Conservation (phyloP, 2,888 invertebrate genomes). For the Torymus aiolomorphi region DNA sequence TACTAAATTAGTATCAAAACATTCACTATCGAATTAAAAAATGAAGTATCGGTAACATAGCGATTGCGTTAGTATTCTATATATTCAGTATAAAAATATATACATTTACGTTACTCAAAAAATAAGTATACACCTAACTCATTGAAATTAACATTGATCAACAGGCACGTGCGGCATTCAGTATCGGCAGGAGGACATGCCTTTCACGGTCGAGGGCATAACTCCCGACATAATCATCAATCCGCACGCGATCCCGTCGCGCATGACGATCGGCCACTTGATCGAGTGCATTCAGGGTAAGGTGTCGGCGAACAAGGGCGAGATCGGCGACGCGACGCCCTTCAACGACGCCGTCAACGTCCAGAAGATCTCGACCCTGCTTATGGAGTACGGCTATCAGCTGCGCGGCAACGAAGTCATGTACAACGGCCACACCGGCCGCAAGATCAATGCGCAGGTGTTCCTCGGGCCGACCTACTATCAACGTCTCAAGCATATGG, state of each 20-base stretch:
- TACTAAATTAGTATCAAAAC: too few relatives aligned
- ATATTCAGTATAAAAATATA: too few relatives aligned
- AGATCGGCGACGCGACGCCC: slow-evolving; percentile 99
- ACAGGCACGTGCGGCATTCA: slow-evolving; percentile 98
- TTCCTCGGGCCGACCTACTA: slow-evolving; percentile 95
- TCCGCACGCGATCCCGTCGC: slow-evolving; percentile 99
- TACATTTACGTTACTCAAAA: too few relatives aligned
- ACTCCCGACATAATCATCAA: slow-evolving; percentile 99
- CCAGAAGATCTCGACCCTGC: slow-evolving; percentile 97
- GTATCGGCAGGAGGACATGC: slow-evolving; percentile 98
- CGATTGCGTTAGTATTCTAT: too few relatives aligned
- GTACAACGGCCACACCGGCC: slow-evolving; percentile 98
- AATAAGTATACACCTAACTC: too few relatives aligned
- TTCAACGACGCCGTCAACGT: slow-evolving; percentile 99
- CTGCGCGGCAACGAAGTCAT: slow-evolving; percentile 92
- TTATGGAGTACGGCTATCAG: slow-evolving; percentile 99
- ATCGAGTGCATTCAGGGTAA: slow-evolving; percentile 99
- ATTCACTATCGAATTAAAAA: too few relatives aligned
- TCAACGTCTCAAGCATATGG: slow-evolving; percentile 99
- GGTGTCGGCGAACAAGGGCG: slow-evolving; percentile 81
- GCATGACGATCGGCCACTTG: slow-evolving; percentile 99
- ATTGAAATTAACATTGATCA: too few relatives aligned
- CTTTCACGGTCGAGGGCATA: slow-evolving; percentile 96
- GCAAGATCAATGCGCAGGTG: slow-evolving; percentile 99
- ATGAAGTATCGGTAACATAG: too few relatives aligned